phyloP scores from a whole-genome alignment of 2,797 vertebrate species.

The Petrocephalus schoutedeni region DNA sequence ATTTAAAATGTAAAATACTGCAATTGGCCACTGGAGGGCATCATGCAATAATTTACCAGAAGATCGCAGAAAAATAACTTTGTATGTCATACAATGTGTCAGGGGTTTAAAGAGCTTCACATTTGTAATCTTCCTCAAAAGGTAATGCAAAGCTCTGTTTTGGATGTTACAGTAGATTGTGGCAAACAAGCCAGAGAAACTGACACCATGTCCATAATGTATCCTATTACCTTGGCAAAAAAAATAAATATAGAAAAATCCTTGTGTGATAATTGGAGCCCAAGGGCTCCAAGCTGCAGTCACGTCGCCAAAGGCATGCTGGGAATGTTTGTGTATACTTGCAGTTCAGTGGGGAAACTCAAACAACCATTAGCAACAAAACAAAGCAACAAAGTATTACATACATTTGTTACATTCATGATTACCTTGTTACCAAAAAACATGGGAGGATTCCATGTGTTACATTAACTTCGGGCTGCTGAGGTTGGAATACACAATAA shows the following conservation, averaged over 20 bases:
- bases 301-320: neutral
- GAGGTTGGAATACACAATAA: neutral
- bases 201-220: neutral
- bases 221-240: neutral
- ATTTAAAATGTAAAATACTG: neutral
- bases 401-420: neutral
- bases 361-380: neutral
- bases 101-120: neutral
- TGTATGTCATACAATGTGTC: neutral
- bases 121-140: neutral
- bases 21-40: constrained; percentile 40
- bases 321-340: neutral
- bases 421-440: neutral
- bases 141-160: neutral
- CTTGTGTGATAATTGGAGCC: constrained; percentile 37
- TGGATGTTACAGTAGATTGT: neutral
- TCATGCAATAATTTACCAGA: constrained; percentile 22
- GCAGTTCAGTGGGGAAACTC: neutral
- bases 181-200: neutral
- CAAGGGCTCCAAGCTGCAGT: neutral
- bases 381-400: neutral
- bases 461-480: neutral
- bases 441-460: neutral
- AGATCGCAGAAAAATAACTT: neutral
- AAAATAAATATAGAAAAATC: constrained; percentile 1